Evolutionary conservation across 2,888 invertebrate genomes (phyloP).

Genomic region (Dasypogon diadema): DNA sequence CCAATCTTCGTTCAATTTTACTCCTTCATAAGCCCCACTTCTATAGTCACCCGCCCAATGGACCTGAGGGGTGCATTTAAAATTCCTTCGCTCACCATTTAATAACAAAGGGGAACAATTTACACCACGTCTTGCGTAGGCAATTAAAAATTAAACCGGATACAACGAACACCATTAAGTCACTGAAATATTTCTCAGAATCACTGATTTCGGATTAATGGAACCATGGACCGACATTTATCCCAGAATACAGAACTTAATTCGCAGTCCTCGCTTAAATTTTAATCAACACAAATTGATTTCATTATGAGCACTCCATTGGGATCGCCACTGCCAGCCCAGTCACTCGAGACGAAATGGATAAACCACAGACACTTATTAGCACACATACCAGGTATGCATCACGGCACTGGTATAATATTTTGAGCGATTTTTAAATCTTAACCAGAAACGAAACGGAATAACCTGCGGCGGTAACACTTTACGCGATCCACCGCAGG

Average conservation of each 20-base stretch:
- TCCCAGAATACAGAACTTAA: background rate
- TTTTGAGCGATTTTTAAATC: too few species aligned
- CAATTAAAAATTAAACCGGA: slow-evolving; percentile 21
- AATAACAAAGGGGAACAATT: background rate
- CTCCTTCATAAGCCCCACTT: too few species aligned
- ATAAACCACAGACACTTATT: background rate
- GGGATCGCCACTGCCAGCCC: background rate
- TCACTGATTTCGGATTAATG: background rate
- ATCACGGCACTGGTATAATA: background rate
- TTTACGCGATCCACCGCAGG: background rate
- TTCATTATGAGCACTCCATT: slow-evolving; percentile 10
- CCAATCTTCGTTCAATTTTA: too few species aligned
- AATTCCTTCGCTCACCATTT: background rate
- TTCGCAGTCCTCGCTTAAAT: slow-evolving; percentile 3
- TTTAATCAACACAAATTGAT: slow-evolving; percentile 44
- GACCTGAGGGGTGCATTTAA: background rate
- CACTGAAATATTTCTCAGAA: slow-evolving; percentile 4
- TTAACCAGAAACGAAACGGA: too few species aligned
- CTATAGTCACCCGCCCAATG: background rate
- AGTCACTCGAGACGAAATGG: background rate
- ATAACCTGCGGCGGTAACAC: too few species aligned
- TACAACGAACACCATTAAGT: slow-evolving; percentile 13
- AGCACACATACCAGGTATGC: background rate
- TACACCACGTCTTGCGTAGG: slow-evolving; percentile 7
- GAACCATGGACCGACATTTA: background rate